Evolutionary conservation across 2,797 vertebrate species (phyloP).

Genomic region (Melanotaenia maccullochi): DNA sequence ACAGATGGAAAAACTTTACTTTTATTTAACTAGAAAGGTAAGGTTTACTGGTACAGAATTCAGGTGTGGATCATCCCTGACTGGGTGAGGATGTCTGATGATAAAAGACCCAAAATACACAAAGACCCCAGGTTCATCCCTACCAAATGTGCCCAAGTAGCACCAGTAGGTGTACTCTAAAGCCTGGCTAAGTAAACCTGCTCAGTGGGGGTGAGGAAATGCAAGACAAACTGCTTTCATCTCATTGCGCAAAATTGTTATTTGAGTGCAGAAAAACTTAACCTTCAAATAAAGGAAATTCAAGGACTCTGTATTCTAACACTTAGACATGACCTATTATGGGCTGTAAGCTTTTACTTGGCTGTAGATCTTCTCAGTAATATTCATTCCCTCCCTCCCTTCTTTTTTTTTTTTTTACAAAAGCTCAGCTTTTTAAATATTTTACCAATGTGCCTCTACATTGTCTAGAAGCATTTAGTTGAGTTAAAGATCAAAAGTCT

Average conservation of each 20-base stretch:
- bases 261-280: neutral
- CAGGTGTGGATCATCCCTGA: too few relatives aligned
- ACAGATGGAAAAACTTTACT: neutral
- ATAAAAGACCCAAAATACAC: too few relatives aligned
- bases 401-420: neutral
- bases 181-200: neutral
- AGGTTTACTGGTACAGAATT: neutral
- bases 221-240: too few relatives aligned
- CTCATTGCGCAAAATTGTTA: too few relatives aligned
- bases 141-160: too few relatives aligned
- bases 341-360: neutral
- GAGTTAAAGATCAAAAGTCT: neutral
- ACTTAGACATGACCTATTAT: neutral
- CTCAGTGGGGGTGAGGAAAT: neutral
- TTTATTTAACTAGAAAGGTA: neutral
- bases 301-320: neutral
- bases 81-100: too few relatives aligned
- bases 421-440: neutral
- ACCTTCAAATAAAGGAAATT: neutral
- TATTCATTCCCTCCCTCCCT: neutral
- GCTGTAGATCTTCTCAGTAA: too few relatives aligned
- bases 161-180: too few relatives aligned
- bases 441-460: too few relatives aligned
- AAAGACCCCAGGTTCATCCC: too few relatives aligned
- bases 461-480: neutral